Conservation (phyloP, 1,140 invertebrate genomes). For the Halesus radiatus region DNA sequence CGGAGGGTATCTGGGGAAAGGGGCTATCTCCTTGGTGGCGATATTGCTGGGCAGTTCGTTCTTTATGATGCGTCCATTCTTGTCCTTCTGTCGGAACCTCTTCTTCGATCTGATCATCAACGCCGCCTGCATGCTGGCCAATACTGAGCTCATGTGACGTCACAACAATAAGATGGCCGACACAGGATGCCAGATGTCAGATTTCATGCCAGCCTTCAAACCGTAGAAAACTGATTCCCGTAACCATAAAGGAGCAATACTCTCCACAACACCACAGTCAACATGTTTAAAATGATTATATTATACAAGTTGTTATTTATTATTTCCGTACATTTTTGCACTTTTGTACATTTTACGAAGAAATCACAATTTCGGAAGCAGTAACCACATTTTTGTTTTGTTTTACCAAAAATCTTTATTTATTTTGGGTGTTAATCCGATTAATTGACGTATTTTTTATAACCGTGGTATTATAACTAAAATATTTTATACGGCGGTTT, state of each 20-base stretch:
- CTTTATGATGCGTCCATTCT: conserved; percentile 79
- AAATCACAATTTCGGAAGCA: conserved; percentile 30
- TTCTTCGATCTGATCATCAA: conserved; percentile 90
- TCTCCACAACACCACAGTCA: not conserved
- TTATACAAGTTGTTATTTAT: not conserved
- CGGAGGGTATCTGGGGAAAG: conserved; percentile 87
- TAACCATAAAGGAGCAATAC: not conserved
- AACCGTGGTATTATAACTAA: not conserved
- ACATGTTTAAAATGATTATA: not conserved
- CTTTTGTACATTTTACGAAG: conserved; percentile 23
- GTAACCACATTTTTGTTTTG: conserved; percentile 40
- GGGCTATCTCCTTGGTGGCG: conserved; percentile 85
- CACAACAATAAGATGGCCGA: conserved; percentile 3
- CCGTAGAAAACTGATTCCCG: not conserved
- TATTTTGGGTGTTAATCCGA: not conserved
- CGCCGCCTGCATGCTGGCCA: conserved; percentile 88
- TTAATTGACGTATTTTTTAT: conserved; percentile 5
- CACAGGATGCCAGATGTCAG: not conserved
- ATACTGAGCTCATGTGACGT: conserved; percentile 59
- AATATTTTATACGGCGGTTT: not conserved
- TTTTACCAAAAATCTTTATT: conserved; percentile 60
- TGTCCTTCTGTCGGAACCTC: conserved; percentile 81
- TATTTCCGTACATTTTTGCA: not conserved
- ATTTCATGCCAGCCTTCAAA: not conserved
- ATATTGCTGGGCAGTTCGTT: conserved; percentile 87